Conservation (phyloP, 2,797 vertebrate species). For the Phrynocephalus forsythii region DNA sequence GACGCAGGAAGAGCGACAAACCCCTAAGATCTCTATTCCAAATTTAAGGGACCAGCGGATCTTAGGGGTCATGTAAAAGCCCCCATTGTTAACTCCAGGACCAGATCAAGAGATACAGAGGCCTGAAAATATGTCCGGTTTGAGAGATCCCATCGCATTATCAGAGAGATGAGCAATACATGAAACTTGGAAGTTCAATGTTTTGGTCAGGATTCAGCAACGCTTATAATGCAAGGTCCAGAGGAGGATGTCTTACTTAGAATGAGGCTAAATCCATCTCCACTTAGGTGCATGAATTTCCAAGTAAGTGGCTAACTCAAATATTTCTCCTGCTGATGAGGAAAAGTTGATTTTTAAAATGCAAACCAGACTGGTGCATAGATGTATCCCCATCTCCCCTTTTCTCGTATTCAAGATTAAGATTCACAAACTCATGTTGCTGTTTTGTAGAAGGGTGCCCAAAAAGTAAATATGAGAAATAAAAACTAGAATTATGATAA, state of each 20-base stretch:
- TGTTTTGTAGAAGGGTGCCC: slow-evolving; percentile 64
- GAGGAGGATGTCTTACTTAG: too few relatives aligned
- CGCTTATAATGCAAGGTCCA: too few relatives aligned
- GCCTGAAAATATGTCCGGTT: too few relatives aligned
- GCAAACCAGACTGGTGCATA: slow-evolving; percentile 43
- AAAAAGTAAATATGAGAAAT: slow-evolving; percentile 82
- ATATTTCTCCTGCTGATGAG: slow-evolving; percentile 27
- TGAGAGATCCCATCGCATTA: too few relatives aligned
- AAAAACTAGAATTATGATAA: slow-evolving; percentile 81
- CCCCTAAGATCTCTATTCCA: too few relatives aligned
- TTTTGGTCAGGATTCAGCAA: too few relatives aligned
- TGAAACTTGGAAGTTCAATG: too few relatives aligned
- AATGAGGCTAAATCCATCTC: too few relatives aligned
- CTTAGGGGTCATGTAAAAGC: slow-evolving; percentile 9
- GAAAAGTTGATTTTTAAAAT: slow-evolving; percentile 14
- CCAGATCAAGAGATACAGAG: neutral
- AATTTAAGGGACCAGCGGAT: too few relatives aligned
- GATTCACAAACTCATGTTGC: slow-evolving; percentile 23
- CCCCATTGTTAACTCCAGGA: slow-evolving; percentile 27
- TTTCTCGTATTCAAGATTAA: slow-evolving; percentile 18
- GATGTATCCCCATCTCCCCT: neutral
- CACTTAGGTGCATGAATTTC: neutral
- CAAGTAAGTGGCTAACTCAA: slow-evolving; percentile 17
- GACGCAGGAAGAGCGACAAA: too few relatives aligned
- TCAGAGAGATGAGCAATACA: too few relatives aligned